Percentiles rank a stretch among this genome's conserved stretches.
Evolutionary conservation across 2,113 vertebrate species (phyloP).

Genomic region (chimpanzee (Pan troglodytes)): NHGRI_mPanTro3-v2.1_pri NC_072410.2:28060001-28060500

Average conservation of each 20-base stretch:
- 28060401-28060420: not conserved
- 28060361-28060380: not conserved
- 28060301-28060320: not conserved
- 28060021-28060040: not conserved
- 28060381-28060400: not conserved
- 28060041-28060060: not conserved
- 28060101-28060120: not conserved
- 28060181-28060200: no score
- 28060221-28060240: not conserved
- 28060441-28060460: not conserved
- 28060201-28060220: not conserved
- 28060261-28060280: not conserved
- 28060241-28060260: not conserved
- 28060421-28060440: not conserved
- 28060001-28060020: not conserved
- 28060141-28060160: not conserved
- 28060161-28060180: not conserved
- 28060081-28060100: not conserved
- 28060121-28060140: not conserved
- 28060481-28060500: no score
- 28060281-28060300: not conserved
- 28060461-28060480: not conserved
- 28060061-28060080: not conserved
- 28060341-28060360: not conserved
- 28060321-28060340: fast-evolving